Evolutionary conservation across 2,888 invertebrate species (phyloP).

Genomic region (Erebia aethiops): DNA sequence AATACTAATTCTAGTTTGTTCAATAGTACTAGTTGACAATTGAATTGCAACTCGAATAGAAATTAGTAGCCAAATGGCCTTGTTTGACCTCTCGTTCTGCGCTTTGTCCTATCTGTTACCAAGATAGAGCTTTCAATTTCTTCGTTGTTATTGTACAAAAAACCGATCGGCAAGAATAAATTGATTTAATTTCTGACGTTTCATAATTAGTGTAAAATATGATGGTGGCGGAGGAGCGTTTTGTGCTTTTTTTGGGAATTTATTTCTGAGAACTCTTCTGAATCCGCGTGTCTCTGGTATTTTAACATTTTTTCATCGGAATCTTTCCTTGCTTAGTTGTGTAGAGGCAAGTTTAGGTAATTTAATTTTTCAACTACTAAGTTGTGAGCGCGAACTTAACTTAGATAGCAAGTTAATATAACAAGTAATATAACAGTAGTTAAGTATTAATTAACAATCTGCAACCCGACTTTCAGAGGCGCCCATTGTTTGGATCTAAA

Average conservation of each 20-base stretch:
- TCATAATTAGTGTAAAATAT: constrained; percentile 79
- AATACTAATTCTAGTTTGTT: too few species aligned
- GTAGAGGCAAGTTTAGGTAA: too few species aligned
- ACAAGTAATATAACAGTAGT: too few species aligned
- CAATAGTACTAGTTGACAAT: too few species aligned
- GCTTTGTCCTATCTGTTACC: constrained; percentile 10
- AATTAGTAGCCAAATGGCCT: background rate
- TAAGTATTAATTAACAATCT: too few species aligned
- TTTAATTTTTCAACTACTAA: too few species aligned
- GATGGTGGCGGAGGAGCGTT: constrained; percentile 55
- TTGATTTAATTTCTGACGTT: constrained; percentile 75
- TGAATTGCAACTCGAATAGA: too few species aligned
- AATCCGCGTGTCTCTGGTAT: constrained; percentile 26
- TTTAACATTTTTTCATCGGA: constrained; percentile 21
- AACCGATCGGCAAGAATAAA: constrained; percentile 53
- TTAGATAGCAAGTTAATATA: too few species aligned
- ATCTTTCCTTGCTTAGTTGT: background rate
- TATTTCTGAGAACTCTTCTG: constrained; percentile 42
- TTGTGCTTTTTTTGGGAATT: constrained; percentile 39
- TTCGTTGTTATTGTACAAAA: constrained; percentile 56
- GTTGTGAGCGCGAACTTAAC: too few species aligned
- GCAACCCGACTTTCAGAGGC: too few species aligned
- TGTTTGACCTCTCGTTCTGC: background rate
- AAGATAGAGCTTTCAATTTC: background rate
- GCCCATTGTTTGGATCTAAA: too few species aligned